Percentiles rank a stretch among this genome's conserved stretches.
These are phyloP conservation scores for Tachina grossa DNA, from an alignment of 2,888 invertebrate genomes.

Conservation along the genomic window DNA sequence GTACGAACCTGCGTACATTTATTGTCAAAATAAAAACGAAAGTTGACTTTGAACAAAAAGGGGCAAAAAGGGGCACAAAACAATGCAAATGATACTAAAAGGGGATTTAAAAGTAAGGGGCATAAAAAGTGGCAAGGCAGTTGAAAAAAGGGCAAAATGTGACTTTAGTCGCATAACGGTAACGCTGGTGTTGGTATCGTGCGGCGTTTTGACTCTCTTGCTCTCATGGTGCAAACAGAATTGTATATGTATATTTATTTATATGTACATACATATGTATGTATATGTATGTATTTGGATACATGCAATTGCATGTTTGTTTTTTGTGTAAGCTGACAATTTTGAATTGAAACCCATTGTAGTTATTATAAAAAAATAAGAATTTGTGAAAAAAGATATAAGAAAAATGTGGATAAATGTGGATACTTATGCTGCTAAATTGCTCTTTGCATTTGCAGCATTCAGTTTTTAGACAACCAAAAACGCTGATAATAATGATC, in stretches of 20 bases:
- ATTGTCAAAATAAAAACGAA: no score
- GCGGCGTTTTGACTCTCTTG: slow-evolving; percentile 64
- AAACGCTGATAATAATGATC: slow-evolving; percentile 25
- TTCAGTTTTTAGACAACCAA: slow-evolving; percentile 9
- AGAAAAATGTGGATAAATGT: background rate
- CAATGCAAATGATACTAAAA: no score
- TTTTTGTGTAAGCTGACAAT: slow-evolving; percentile 14
- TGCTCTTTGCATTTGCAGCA: background rate
- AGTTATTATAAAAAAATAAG: slow-evolving; percentile 16
- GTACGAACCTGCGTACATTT: no score
- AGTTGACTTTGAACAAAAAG: no score
- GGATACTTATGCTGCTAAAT: slow-evolving; percentile 14
- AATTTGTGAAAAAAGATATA: slow-evolving; percentile 5
- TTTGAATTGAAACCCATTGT: background rate
- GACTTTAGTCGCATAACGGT: no score
- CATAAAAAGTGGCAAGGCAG: no score
- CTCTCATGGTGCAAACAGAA: slow-evolving; percentile 25
- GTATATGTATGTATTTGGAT: background rate
- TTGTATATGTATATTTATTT: no score
- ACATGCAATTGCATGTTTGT: background rate
- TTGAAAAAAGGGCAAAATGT: no score
- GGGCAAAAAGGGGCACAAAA: no score
- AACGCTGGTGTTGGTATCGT: no score
- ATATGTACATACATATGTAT: background rate
- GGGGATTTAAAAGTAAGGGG: no score